Evolutionary conservation across 2,888 invertebrate genomes (phyloP), one percentile per base, ranked within the genome.

Genomic region (Caenorhabditis sp.): DNA sequence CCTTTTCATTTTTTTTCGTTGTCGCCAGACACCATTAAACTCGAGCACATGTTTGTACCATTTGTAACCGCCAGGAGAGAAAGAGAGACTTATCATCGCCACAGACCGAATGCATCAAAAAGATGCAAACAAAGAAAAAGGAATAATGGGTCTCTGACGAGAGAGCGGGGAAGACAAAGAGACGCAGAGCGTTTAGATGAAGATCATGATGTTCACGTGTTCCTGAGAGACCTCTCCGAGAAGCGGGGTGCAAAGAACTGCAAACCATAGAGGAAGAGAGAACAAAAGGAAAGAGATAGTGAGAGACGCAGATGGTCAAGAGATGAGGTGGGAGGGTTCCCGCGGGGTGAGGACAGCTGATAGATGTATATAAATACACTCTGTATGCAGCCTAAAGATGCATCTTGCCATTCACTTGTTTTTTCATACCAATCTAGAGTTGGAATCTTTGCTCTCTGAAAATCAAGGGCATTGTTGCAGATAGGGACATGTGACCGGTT

Each of bases 321-420:
- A 28, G 31, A 16, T n/a, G 64, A 38, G 61, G 63, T 70, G 79
- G 79, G 54, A 63, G 70, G 54, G 70, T 79, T 79, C 64, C 70
- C 61, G 79, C 54, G 63, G 69, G 58, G 69, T 26, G 70, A 70
- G 63, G 79, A 79, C 79, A 79, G 70, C 79, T 79, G 79, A 79
- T 79, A 66, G 47, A 56, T 31, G 44, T 56, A 56, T 79, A 79
- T 79, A 79, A 79, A 79, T 79, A 79, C 79, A 54, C 63, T 59
- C 26, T 63, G 51, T 51, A 70, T 24, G 35, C 38, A 10, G 28
- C 31, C 38, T 38, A 51, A 28, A 54, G 38, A 68, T 68, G 7
- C 54, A 68, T 54, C 54, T 26, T 68, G 54, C 7, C 38, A 31
- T 49, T 58, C 31, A 41, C 38, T 66, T 44, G 28, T 44, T 35